Evolutionary conservation across 2,797 vertebrate genomes (phyloP).

Genomic region (Alectoris magna): DNA sequence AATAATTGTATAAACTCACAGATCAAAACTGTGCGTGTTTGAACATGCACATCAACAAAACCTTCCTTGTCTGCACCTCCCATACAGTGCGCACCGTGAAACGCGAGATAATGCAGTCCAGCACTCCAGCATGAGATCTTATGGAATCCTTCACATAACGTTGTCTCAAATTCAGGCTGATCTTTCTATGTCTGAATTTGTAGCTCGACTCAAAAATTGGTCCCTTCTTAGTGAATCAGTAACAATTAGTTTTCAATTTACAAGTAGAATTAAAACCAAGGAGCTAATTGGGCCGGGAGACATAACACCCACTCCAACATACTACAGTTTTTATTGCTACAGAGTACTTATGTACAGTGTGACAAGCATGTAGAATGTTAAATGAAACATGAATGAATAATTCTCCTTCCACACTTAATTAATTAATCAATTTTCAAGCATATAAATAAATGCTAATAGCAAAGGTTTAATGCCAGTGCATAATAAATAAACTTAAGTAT

Average conservation of each 20-base stretch:
- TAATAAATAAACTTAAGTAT: slow-evolving; percentile 81
- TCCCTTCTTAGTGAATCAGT: neutral
- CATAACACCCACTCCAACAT: neutral
- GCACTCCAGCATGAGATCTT: neutral
- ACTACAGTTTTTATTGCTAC: slow-evolving; percentile 24
- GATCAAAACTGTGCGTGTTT: neutral
- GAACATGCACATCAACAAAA: neutral
- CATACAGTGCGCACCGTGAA: neutral
- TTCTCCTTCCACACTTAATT: slow-evolving; percentile 73
- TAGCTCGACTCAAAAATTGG: neutral
- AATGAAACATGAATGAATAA: slow-evolving; percentile 76
- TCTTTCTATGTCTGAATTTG: neutral
- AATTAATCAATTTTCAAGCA: slow-evolving; percentile 78
- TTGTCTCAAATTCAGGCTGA: neutral
- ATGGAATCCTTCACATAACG: neutral
- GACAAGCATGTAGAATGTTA: slow-evolving; percentile 61
- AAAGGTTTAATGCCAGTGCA: slow-evolving; percentile 78
- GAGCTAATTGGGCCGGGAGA: neutral
- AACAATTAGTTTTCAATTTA: slow-evolving; percentile 32
- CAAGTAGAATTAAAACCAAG: neutral
- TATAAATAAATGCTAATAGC: slow-evolving; percentile 79
- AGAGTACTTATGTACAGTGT: neutral
- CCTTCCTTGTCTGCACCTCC: neutral
- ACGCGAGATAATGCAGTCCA: neutral
- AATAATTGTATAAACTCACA: neutral